Evolutionary conservation across 2,797 vertebrate species (phyloP), one percentile per base, ranked within the genome.

Genomic region (Diplodus puntazzo): DNA sequence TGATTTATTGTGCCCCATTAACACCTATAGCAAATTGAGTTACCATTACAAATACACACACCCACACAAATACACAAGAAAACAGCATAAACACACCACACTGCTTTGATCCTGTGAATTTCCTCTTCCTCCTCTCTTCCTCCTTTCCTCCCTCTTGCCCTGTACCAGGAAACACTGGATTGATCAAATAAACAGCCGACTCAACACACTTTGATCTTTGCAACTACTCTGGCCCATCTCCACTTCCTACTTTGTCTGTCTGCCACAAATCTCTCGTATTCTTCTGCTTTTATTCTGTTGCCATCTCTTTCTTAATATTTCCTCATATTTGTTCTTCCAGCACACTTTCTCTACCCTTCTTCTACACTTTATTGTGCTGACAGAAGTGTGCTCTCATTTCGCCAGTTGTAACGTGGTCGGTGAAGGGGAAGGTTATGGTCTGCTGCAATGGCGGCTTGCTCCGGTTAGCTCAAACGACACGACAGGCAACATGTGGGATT

Each of bases 91-190:
- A 52, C 30, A 27, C 50, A 73, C 34, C 2, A 0, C 43, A 11
- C n/a, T 63, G 57, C 83, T 87, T 85, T 89, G 83, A 88, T 89
- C 77, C 42, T 66, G 54, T 58, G 34, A 71, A 68, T 74, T 34
- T 14, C 77, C 64, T 62, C 57, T 34, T 42, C 0, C 48, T 59
- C 43, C 25, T 60, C 68, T 61, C 55, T 58, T 61, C 45, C n/a
- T 53, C 8, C n/a, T 65, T 62, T 45, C 57, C 69, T 71, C 17
- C 42, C 69, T 54, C 43, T 57, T 57, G 60, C 72, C 39, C 3
- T 52, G 54, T 59, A 75, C 61, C 43, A 82, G 85, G 80, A 88
- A 88, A 77, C 70, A 80, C 63, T 69, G 69, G 71, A 68, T 46
- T 72, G 34, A 86, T 80, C 65, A 73, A 79, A 79, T 71, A 77